Evolutionary conservation across 2,113 vertebrate species (phyloP), one percentile per base, ranked within the genome.

Genomic region (Mirounga angustirostris): DNA sequence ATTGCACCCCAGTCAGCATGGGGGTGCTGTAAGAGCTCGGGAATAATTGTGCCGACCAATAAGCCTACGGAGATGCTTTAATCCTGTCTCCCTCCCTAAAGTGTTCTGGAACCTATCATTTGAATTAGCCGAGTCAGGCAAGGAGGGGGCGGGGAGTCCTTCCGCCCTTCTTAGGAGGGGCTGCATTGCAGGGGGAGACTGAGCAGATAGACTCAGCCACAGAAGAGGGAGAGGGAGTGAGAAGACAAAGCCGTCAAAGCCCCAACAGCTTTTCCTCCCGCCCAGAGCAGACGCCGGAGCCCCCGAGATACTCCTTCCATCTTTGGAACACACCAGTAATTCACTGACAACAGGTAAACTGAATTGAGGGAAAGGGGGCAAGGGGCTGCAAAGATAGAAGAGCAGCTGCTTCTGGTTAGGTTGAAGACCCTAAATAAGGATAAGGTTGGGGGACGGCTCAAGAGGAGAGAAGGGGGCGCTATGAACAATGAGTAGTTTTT

Each of bases 181-280:
- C 98, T 98, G 99, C 98, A 98, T 98, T 99, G 99, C 99, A 98
- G 98, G 97, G 97, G 98, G 96, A 98, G 97, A 50, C 89, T 89
- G 95, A 67, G 91, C 98, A 89, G 98, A 97, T 97, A 84, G 80
- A 16, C 92, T 97, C 95, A 33, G 87, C 85, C 96, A 50, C 87
- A 5, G 90, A 26, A 36, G 50, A 61, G 90, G 43, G 74, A 82
- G 82, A 52, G 74, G 59, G 94, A 91, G 89, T 54, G 95, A 86
- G 89, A 96, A 98, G 98, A 99, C 98, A 5, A 86, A 96, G 84
- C 97, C 28, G 95, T 36, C 71, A 5, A 50, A 82, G 46, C 88
- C 76, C 56, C 65, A 24, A 8, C 94, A 3, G 81, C 97, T 43
- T 79, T 63, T 76, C 83, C 91, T 94, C 43, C 95, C 2, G 89